Percentiles rank a stretch among this genome's conserved stretches.
phyloP scores from a whole-genome alignment of 2,888 invertebrate species.

The Drosophila prostipennis region DNA sequence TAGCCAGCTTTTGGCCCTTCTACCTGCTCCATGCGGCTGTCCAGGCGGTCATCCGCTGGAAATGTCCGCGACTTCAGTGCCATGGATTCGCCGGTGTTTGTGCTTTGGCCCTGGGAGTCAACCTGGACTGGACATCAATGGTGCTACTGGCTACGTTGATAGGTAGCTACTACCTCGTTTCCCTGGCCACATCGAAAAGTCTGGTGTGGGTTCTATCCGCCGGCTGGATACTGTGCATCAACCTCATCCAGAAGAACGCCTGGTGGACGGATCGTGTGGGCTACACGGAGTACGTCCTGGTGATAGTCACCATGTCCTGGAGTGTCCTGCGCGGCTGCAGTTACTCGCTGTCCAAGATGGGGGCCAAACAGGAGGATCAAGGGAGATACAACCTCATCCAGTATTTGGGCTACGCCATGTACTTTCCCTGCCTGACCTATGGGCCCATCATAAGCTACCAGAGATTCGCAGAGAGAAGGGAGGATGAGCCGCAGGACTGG shows the following conservation, averaged over 20 bases:
- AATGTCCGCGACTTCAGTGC: slow-evolving; percentile 56
- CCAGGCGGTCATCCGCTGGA: slow-evolving; percentile 55
- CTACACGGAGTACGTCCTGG: slow-evolving; percentile 77
- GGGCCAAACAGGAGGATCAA: slow-evolving; percentile 80
- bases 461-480: slow-evolving; percentile 86
- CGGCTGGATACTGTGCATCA: slow-evolving; percentile 78
- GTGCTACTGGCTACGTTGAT: slow-evolving; percentile 61
- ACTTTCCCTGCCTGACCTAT: slow-evolving; percentile 92
- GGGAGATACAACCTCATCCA: slow-evolving; percentile 81
- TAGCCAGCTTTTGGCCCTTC: slow-evolving; percentile 75
- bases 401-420: slow-evolving; percentile 90
- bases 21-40: slow-evolving; percentile 78
- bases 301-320: slow-evolving; percentile 86
- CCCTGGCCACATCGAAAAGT: slow-evolving; percentile 58
- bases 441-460: slow-evolving; percentile 93
- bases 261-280: slow-evolving; percentile 70
- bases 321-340: slow-evolving; percentile 91
- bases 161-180: slow-evolving; percentile 70
- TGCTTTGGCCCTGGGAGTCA: slow-evolving; percentile 63
- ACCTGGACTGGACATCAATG: slow-evolving; percentile 62
- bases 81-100: slow-evolving; percentile 68
- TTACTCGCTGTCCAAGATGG: slow-evolving; percentile 47
- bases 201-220: slow-evolving; percentile 74
- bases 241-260: slow-evolving; percentile 70
- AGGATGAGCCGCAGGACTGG: slow-evolving; percentile 10